Conservation (phyloP, 2,797 vertebrate genomes). For the Molossus molossus region DNA sequence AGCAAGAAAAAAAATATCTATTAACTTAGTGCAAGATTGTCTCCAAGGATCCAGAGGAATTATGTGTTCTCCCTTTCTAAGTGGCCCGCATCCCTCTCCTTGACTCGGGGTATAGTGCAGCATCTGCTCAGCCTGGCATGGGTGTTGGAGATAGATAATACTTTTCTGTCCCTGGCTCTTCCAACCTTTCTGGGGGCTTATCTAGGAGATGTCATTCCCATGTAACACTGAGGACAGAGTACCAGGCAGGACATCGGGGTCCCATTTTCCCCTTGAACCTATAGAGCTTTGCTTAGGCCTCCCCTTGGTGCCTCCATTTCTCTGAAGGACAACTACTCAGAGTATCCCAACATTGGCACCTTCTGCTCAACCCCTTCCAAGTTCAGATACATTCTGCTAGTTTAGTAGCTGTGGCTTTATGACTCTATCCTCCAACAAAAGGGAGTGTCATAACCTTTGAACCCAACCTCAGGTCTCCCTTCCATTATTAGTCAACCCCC, state of each 20-base stretch:
- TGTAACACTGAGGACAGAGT: neutral
- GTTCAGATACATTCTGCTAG: neutral
- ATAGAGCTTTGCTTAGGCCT: neutral
- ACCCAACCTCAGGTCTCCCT: neutral
- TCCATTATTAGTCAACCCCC: neutral
- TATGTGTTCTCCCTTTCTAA: neutral
- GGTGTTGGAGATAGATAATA: neutral
- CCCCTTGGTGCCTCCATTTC: neutral
- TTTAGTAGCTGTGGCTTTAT: neutral
- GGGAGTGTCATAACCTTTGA: neutral
- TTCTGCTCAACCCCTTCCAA: neutral
- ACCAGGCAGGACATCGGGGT: neutral
- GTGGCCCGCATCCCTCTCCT: neutral
- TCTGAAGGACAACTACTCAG: neutral
- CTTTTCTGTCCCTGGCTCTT: neutral
- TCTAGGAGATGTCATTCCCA: neutral
- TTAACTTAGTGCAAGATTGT: neutral
- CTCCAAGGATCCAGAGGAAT: conserved; percentile 28
- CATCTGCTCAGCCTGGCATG: neutral
- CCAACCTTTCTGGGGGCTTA: neutral
- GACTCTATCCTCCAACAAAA: neutral
- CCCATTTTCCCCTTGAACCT: neutral
- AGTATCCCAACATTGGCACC: neutral
- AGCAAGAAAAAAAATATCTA: neutral
- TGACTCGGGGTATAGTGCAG: neutral